Conservation (phyloP, 2,113 vertebrate species). For the Panthera leo region DNA sequence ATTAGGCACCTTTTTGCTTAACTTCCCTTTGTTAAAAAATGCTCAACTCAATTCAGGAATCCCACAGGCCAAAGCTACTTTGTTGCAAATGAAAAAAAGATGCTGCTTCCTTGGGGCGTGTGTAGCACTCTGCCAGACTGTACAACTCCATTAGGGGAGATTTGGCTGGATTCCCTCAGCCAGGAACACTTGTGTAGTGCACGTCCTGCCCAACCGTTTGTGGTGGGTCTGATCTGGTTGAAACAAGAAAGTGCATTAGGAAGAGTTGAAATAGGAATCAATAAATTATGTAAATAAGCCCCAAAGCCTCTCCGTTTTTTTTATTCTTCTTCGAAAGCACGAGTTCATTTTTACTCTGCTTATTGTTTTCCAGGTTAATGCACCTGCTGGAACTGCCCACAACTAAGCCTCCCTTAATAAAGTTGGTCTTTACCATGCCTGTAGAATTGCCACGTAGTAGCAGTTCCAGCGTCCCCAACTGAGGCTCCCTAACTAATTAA, state of each 20-base stretch:
- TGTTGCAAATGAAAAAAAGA: not conserved
- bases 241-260: not conserved
- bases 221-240: not conserved
- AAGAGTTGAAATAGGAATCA: not conserved
- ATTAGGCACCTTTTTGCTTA: not conserved
- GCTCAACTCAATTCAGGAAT: not conserved
- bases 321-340: not conserved
- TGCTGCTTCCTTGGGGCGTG: not conserved
- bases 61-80: not conserved
- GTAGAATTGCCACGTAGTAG: not conserved
- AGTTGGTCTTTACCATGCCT: not conserved
- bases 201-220: not conserved
- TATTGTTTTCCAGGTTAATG: not conserved
- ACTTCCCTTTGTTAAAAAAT: not conserved
- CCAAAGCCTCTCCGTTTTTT: not conserved
- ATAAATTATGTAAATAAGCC: not conserved
- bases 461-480: not conserved
- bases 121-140: rapidly evolving
- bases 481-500: not conserved
- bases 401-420: not conserved
- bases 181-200: not conserved
- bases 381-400: not conserved
- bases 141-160: not conserved
- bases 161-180: not conserved
- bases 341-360: not conserved